Conservation (phyloP, 2,797 vertebrate species). For the Macropodus opercularis region DNA sequence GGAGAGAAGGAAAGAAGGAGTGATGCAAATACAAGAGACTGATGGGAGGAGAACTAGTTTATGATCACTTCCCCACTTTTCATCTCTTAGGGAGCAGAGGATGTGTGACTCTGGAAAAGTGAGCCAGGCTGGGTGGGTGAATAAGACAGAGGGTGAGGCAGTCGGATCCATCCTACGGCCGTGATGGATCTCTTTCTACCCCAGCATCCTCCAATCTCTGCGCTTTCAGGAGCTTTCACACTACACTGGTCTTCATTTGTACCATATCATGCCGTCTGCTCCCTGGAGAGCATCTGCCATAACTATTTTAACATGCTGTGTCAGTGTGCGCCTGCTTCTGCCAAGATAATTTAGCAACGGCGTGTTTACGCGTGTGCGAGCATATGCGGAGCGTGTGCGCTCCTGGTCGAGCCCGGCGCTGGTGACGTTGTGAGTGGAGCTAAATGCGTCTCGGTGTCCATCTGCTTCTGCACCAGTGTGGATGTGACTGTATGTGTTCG, state of each 20-base stretch:
- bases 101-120: constrained; percentile 21
- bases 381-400: constrained; percentile 4
- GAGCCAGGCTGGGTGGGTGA: constrained; percentile 16
- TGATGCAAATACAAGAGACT: not conserved
- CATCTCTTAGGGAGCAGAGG: constrained; percentile 47
- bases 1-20: constrained; percentile 22
- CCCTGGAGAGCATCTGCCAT: constrained; percentile 57
- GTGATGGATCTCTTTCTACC: constrained; percentile 23
- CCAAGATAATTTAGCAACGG: constrained; percentile 34
- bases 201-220: constrained; percentile 8
- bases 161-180: constrained; percentile 31
- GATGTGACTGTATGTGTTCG: constrained; percentile 17
- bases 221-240: constrained; percentile 41
- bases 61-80: constrained; percentile 60
- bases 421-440: too few species aligned
- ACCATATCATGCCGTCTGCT: constrained; percentile 22
- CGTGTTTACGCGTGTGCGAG: constrained; percentile 10
- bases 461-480: constrained; percentile 30
- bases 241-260: constrained; percentile 47
- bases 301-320: constrained; percentile 45
- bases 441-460: constrained; percentile 31
- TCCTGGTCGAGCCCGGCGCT: constrained; percentile 15
- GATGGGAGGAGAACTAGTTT: constrained; percentile 55
- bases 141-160: constrained; percentile 9
- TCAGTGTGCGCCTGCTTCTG: constrained; percentile 50